Evolutionary conservation across 2,113 vertebrate species (phyloP), one percentile per base, ranked within the genome.

Genomic region (Chrysemys picta): DNA sequence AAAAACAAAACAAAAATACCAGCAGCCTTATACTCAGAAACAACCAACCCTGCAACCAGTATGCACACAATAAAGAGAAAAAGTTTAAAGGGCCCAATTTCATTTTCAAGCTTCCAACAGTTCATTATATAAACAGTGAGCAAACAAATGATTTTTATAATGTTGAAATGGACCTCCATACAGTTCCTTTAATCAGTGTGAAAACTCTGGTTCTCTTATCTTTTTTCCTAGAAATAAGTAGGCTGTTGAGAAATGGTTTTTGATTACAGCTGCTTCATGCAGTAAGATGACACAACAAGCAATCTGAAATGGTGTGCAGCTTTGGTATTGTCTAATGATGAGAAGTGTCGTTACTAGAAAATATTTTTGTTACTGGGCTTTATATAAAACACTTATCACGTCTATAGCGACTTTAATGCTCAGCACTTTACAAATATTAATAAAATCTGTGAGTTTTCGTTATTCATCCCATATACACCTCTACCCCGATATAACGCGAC

Each of bases 171-270:
- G 59, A 38, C 81, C 81, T n/a, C 42, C 75, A 10, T 10, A 4
- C 45, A 76, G 59, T 80, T 38, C 13, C 75, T 85, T 13, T 10
- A 49, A 1, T 57, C 47, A 12, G 19, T 53, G 25, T 2, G 3
- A 0, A 0, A 21, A 4, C 17, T 8, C 42, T 72, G 17, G 2
- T 35, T 47, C 3, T 62, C 82, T 24, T 4, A 0, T 22, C 35
- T 19, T 78, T 0, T 62, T 75, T 59, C 56, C 22, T 80, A 12
- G 16, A 85, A 52, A 79, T 4, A 69, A 31, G 24, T 21, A 3
- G 2, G 62, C 82, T 6, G 35, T n/a, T 62, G 45, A 47, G 84
- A 83, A 14, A 25, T 11, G 49, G 12, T 42, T 56, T 3, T 84
- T 52, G 13, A 19, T 79, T 45, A 4, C 5, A 88, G 31, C 45